phyloP scores from a whole-genome alignment of 2,888 invertebrate species.

The Ceraclea dissimilis region DNA sequence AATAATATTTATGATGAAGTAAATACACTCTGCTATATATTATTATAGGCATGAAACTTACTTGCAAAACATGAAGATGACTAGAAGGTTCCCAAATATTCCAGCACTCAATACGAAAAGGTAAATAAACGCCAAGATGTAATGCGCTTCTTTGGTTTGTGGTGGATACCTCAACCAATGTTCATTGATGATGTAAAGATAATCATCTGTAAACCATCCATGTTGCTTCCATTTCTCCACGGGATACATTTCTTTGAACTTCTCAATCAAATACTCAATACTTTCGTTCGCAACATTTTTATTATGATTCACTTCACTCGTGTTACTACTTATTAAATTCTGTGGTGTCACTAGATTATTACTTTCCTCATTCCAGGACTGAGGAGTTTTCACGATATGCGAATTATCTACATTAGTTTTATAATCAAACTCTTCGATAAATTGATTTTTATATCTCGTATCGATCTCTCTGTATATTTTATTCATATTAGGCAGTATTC shows the following conservation, averaged over 20 bases:
- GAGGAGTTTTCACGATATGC: background rate
- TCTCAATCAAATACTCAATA: constrained; percentile 29
- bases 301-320: background rate
- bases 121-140: constrained; percentile 55
- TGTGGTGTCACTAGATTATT: background rate
- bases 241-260: constrained; percentile 41
- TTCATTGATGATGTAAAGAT: constrained; percentile 53
- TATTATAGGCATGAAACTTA: too few relatives aligned
- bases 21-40: too few relatives aligned
- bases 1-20: background rate
- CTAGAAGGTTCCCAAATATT: constrained; percentile 62
- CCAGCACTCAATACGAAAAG: constrained; percentile 57
- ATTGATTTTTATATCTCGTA: background rate
- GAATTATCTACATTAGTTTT: background rate
- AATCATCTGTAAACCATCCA: constrained; percentile 52
- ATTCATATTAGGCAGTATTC: background rate
- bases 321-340: background rate
- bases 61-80: constrained; percentile 66
- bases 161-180: constrained; percentile 68
- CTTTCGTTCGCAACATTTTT: constrained; percentile 7
- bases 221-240: constrained; percentile 44
- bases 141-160: constrained; percentile 50
- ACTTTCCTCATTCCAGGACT: background rate
- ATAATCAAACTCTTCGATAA: background rate
- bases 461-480: constrained; percentile 11